Base-by-base conservation (phyloP, 2,113 vertebrate species). In the Numenius arquata region DNA sequence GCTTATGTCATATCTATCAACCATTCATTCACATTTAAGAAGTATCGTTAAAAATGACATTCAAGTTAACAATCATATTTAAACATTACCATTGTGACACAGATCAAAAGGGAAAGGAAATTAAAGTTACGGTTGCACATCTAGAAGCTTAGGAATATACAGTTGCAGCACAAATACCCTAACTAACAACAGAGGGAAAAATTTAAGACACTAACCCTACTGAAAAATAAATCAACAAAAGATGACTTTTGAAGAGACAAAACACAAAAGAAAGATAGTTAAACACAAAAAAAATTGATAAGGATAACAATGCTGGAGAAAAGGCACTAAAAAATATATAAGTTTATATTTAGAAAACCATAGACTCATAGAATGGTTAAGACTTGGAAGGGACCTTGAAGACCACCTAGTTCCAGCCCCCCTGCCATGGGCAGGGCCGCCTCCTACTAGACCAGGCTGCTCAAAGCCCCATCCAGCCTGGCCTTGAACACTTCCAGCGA, bases 41-140 rank as follows among this genome's bases (percentile, higher is more conserved):
- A 85, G n/a, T 26, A 66, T 55, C 38, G 79, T 90, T 97, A 85
- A 89, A 89, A 89, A 85, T 32, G 22, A 75, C 90, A 95, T 50
- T 87, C 6, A 34, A 67, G 50, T 70, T 95, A 88, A 92, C 91
- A 94, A 81, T 77, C 29, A 1, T 58, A 87, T 58, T 89, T 92
- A 91, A 89, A 89, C 43, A 65, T 70, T 19, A 89, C 38, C 43
- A 62, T 32, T 62, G 41, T 82, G 50, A 91, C 47, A 94, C 32
- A 90, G 75, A 92, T 81, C 73, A 78, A 94, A 88, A 78, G 21
- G 27, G 48, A 88, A 93, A 62, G 53, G 45, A 82, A 73, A 76
- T 34, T 62, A 26, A 85, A 82, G n/a, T 82, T 67, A 95, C 0
- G 6, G 45, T 26, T 55, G 65, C 68, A 83, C 38, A 52, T 48